phyloP scores from a whole-genome alignment of 2,797 vertebrate species.

The Anniella stebbinsi region DNA sequence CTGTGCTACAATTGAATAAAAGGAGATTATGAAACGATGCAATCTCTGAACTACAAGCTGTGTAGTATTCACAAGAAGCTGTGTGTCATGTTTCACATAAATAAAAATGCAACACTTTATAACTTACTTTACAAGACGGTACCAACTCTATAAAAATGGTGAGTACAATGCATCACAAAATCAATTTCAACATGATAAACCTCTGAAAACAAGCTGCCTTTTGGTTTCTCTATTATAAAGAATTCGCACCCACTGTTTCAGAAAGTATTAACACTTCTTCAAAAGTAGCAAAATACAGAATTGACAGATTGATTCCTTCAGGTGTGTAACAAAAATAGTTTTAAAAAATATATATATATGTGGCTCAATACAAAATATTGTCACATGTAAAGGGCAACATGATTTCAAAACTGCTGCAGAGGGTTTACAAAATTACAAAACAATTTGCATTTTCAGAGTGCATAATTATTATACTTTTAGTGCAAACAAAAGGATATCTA shows the following conservation, averaged over 20 bases:
- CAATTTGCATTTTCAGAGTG: constrained; percentile 76
- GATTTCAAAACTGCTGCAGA: constrained; percentile 73
- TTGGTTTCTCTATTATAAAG: constrained; percentile 74
- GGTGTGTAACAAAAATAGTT: constrained; percentile 82
- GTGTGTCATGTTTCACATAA: constrained; percentile 32
- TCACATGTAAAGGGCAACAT: constrained; percentile 76
- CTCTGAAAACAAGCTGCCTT: constrained; percentile 77
- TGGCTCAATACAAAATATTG: constrained; percentile 82
- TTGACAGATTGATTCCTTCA: constrained; percentile 72
- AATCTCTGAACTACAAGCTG: constrained; percentile 24
- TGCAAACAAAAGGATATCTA: constrained; percentile 74
- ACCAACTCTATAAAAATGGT: constrained; percentile 72
- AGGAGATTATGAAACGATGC: background rate
- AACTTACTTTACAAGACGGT: constrained; percentile 66
- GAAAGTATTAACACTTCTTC: constrained; percentile 73
- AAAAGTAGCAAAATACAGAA: constrained; percentile 84
- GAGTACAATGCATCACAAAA: constrained; percentile 71
- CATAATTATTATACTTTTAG: constrained; percentile 76
- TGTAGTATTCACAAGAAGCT: constrained; percentile 28
- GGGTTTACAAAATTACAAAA: constrained; percentile 81
- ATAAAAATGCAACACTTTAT: constrained; percentile 53
- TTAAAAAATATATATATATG: constrained; percentile 80
- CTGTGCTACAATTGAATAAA: constrained; percentile 32
- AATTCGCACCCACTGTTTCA: constrained; percentile 68
- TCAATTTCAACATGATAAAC: constrained; percentile 51